Conservation (phyloP, 2,113 vertebrate species). For the Pteronura brasiliensis region DNA sequence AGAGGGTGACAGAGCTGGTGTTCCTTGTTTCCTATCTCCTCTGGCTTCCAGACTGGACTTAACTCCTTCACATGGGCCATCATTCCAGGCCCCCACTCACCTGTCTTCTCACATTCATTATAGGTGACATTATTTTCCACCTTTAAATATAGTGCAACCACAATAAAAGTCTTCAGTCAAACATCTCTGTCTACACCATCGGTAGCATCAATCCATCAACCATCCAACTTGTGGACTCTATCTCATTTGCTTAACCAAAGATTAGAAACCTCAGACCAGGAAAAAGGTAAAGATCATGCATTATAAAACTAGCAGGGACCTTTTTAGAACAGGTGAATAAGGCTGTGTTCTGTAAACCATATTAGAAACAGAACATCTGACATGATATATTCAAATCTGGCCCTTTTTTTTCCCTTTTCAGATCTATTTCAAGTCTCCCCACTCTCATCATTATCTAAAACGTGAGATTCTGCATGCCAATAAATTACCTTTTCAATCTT, state of each 20-base stretch:
- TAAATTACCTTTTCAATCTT: not conserved
- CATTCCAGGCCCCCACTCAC: not conserved
- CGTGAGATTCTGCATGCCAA: not conserved
- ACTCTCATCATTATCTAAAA: not conserved
- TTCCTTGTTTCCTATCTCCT: not conserved
- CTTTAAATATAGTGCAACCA: not conserved
- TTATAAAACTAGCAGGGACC: not conserved
- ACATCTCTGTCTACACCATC: not conserved
- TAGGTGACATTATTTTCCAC: not conserved
- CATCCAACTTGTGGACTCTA: not conserved
- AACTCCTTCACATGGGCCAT: not conserved
- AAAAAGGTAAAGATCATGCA: not conserved
- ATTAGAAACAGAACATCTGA: not conserved
- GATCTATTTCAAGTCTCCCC: not conserved
- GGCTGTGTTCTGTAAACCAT: not conserved
- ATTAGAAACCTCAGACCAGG: not conserved
- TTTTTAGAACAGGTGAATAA: not conserved
- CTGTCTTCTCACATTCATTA: not conserved
- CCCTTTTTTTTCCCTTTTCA: not conserved
- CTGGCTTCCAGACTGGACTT: not conserved
- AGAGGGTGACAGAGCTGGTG: not conserved
- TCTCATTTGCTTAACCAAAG: not conserved
- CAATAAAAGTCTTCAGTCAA: not conserved
- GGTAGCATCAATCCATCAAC: no score
- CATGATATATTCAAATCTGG: not conserved